These are phyloP conservation scores for Alexandromys oeconomus DNA, from an alignment of 2,797 vertebrate species.

Conservation along the genomic window DNA sequence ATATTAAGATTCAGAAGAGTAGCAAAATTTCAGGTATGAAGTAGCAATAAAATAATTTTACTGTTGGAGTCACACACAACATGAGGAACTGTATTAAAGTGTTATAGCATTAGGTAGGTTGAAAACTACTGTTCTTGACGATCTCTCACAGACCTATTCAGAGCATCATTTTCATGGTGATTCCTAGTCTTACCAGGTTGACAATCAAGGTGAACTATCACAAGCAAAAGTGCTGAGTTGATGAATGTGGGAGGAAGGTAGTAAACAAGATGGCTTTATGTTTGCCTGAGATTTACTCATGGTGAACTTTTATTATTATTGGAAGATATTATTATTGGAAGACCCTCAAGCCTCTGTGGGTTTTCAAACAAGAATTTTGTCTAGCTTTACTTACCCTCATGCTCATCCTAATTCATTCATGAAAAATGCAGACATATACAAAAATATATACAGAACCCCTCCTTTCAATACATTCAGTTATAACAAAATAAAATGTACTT, in stretches of 20 bases:
- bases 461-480: slow-evolving; percentile 30
- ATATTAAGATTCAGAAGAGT: neutral
- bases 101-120: neutral
- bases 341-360: neutral
- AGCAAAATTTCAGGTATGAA: neutral
- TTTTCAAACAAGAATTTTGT: neutral
- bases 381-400: neutral
- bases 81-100: no score
- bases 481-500: slow-evolving; percentile 50
- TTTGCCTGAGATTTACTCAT: neutral
- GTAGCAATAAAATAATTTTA: neutral
- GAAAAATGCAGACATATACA: neutral
- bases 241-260: neutral
- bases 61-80: neutral
- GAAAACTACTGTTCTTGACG: neutral
- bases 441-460: slow-evolving; percentile 10
- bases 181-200: neutral
- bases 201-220: neutral
- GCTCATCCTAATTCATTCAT: neutral
- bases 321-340: neutral
- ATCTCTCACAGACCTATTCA: neutral
- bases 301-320: neutral
- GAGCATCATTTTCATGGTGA: neutral
- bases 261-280: neutral
- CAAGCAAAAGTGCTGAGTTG: neutral